These are phyloP conservation scores for Anabas testudineus DNA, from an alignment of 2,797 vertebrate species.

Conservation along the genomic window DNA sequence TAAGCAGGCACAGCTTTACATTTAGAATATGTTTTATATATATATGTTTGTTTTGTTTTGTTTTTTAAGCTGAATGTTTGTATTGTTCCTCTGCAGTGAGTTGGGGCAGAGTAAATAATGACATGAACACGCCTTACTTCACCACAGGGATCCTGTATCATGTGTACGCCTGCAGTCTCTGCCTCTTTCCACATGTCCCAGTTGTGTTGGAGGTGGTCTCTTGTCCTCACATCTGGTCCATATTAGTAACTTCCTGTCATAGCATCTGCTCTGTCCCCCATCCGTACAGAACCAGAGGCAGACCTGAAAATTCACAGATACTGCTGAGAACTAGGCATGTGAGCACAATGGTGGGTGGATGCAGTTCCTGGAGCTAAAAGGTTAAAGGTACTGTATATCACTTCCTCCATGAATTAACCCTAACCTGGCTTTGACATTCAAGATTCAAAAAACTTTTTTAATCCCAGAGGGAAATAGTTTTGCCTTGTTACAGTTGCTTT, in stretches of 20 bases:
- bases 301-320: constrained; percentile 65
- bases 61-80: background rate
- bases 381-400: constrained; percentile 17
- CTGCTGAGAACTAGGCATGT: constrained; percentile 39
- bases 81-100: background rate
- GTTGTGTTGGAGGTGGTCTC: constrained; percentile 71
- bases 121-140: constrained; percentile 11
- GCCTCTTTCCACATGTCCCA: constrained; percentile 55
- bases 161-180: constrained; percentile 35
- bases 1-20: too few relatives aligned
- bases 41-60: too few relatives aligned
- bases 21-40: background rate
- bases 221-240: constrained; percentile 83
- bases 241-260: constrained; percentile 85
- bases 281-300: constrained; percentile 47
- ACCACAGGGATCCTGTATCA: constrained; percentile 3
- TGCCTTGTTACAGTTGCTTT: too few relatives aligned
- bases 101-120: background rate
- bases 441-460: too few relatives aligned
- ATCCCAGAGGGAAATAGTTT: too few relatives aligned
- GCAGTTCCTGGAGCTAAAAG: constrained; percentile 20
- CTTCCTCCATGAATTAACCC: constrained; percentile 13
- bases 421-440: too few relatives aligned
- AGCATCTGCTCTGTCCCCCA: constrained; percentile 79
- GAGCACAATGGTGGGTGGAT: constrained; percentile 29